phyloP scores from a whole-genome alignment of 2,888 invertebrate genomes.

The Entomobrya proxima region DNA sequence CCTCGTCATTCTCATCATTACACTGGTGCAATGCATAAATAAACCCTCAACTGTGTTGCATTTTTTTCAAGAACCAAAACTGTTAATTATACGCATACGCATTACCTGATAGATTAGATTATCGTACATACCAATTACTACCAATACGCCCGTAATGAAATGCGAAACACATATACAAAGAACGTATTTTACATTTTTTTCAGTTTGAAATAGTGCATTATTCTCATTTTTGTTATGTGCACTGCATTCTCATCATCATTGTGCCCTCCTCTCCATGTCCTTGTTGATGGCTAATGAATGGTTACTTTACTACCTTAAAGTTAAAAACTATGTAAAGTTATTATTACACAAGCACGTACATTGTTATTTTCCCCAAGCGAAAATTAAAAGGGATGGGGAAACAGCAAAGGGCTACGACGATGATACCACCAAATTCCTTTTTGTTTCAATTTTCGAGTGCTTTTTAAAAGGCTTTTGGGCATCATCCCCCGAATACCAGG shows the following conservation, averaged over 20 bases:
- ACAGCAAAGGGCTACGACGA: neutral
- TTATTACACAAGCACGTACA: conserved; percentile 21
- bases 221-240: neutral
- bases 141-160: conserved; percentile 7
- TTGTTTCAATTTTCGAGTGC: conserved; percentile 6
- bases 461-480: conserved; percentile 19
- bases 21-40: neutral
- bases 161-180: neutral
- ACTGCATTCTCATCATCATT: conserved; percentile 19
- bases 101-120: conserved; percentile 35
- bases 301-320: conserved; percentile 36
- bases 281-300: conserved; percentile 51
- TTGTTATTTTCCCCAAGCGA: conserved; percentile 45
- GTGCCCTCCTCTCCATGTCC: neutral
- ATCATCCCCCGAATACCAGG: conserved; percentile 12
- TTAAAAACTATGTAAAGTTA: conserved; percentile 24
- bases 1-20: no score
- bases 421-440: conserved; percentile 37
- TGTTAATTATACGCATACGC: conserved; percentile 35
- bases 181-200: neutral
- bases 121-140: conserved; percentile 40
- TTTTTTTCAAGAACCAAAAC: conserved; percentile 12
- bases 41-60: conserved; percentile 11
- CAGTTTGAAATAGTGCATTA: conserved; percentile 42
- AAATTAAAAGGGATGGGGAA: conserved; percentile 51